A percentile compares a stretch with the other conserved stretches of the same genome.
Evolutionary conservation across 2,888 invertebrate genomes (phyloP).

Genomic region (Drosophila mettleri): DNA sequence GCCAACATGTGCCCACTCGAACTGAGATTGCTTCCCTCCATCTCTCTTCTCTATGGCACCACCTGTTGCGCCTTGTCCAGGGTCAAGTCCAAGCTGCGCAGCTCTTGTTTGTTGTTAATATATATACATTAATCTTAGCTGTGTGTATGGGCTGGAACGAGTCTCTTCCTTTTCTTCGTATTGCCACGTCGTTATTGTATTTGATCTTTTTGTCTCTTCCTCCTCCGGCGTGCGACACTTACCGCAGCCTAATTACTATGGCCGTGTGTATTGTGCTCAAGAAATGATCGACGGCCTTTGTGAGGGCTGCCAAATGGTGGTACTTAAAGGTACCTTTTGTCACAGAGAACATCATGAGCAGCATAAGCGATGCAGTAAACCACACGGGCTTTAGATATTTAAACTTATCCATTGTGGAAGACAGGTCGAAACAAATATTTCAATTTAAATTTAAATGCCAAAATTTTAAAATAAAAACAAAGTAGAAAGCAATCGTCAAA

Average conservation of each 20-base stretch:
- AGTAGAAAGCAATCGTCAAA: background rate
- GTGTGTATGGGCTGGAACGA: background rate
- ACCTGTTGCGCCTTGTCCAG: constrained; percentile 67
- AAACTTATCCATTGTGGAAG: constrained; percentile 46
- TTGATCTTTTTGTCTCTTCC: background rate
- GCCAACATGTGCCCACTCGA: constrained; percentile 38
- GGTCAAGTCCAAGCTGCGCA: constrained; percentile 69
- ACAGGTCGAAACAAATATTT: background rate
- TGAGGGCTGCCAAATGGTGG: background rate
- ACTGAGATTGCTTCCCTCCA: background rate
- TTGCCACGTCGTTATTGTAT: constrained; percentile 5
- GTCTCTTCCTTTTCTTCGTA: background rate
- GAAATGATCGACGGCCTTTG: background rate
- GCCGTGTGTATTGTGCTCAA: background rate
- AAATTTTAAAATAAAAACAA: background rate
- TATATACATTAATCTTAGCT: constrained; percentile 34
- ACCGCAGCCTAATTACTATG: background rate
- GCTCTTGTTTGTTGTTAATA: constrained; percentile 47
- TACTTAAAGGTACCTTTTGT: constrained; percentile 29
- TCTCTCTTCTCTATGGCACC: constrained; percentile 27
- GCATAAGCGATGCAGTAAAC: constrained; percentile 47
- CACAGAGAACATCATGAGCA: constrained; percentile 40
- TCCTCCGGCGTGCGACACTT: background rate
- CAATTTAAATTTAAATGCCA: background rate
- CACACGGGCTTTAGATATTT: constrained; percentile 41